Evolutionary conservation across 2,888 invertebrate species (phyloP).

Genomic region (Formica aserva): DNA sequence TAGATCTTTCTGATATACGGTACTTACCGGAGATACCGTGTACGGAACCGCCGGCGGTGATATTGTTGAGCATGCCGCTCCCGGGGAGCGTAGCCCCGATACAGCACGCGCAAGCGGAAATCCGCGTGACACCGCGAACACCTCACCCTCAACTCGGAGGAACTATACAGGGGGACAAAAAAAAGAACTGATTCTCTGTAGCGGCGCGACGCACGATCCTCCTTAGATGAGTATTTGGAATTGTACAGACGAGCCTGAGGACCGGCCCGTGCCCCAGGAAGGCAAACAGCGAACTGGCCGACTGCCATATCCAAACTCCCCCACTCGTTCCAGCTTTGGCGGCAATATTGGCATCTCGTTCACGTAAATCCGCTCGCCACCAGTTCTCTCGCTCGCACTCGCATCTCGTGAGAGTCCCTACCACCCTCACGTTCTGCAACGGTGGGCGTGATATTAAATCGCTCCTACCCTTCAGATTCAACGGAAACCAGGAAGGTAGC

Average conservation of each 20-base stretch:
- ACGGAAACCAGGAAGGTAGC: slow-evolving; percentile 70
- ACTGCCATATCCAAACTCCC: slow-evolving; percentile 84
- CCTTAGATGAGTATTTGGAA: slow-evolving; percentile 53
- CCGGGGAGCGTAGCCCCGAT: slow-evolving; percentile 82
- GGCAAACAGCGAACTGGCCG: slow-evolving; percentile 85
- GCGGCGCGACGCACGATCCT: slow-evolving; percentile 33
- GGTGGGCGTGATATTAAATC: slow-evolving; percentile 85
- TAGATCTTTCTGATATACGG: slow-evolving; percentile 5
- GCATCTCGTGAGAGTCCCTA: slow-evolving; percentile 49
- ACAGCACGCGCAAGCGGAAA: slow-evolving; percentile 69
- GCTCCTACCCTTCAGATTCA: slow-evolving; percentile 78
- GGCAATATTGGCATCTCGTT: slow-evolving; percentile 51
- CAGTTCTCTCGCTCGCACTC: slow-evolving; percentile 51
- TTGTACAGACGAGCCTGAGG: slow-evolving; percentile 64
- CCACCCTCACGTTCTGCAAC: slow-evolving; percentile 61
- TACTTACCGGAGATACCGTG: slow-evolving; percentile 85
- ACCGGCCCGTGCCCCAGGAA: slow-evolving; percentile 84
- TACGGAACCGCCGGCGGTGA: slow-evolving; percentile 84
- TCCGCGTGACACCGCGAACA: slow-evolving; percentile 70
- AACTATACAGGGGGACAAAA: slow-evolving; percentile 33
- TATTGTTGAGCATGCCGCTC: slow-evolving; percentile 85
- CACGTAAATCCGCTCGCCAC: slow-evolving; percentile 46
- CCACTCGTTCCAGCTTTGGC: slow-evolving; percentile 74
- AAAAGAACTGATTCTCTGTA: slow-evolving; percentile 32
- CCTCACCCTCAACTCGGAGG: slow-evolving; percentile 53